Evolutionary conservation across 2,113 vertebrate genomes (phyloP), one percentile per base, ranked within the genome.

Genomic region (Cebus imitator): DNA sequence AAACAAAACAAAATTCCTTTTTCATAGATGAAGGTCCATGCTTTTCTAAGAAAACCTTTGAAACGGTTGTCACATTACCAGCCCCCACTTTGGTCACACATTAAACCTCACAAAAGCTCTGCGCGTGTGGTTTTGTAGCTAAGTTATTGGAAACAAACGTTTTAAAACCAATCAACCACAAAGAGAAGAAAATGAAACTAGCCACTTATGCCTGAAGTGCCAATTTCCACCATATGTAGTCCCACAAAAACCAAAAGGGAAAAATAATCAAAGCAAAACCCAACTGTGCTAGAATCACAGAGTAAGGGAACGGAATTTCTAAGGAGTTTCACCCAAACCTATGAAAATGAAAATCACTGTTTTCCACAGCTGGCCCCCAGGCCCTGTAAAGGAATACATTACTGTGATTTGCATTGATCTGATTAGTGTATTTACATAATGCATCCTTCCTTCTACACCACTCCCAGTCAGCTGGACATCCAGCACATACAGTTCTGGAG

Each of bases 351-450:
- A 97, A 95, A 92, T 66, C 87, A 37, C 11, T 57, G 16, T 81
- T 90, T 90, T 45, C 43, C 58, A 96, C 91, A 98, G 92, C 92
- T 97, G 96, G 85, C 45, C 32, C 83, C 18, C 87, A 97, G 90
- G 89, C 21, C n/a, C 35, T 57, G 35, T 43, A 83, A 55, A 75
- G 58, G 76, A 96, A 90, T 73, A n/a, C 35, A 50, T 48, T 83
- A 45, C 18, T 89, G 45, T 58, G 79, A 93, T 87, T 83, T 94
- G 35, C 70, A 91, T 45, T 84, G 85, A 91, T 92, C 52, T 92
- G 76, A 94, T 96, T 95, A 79, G 81, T 66, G 25, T 83, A 95
- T 96, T 95, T 90, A 92, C 94, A 94, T 75, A 79, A 58, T 48
- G 43, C 37, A 17, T 5, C 82, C 37, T 95, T 35, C n/a, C 48